Percentiles rank a stretch among this genome's conserved stretches.
Evolutionary conservation across 2,113 vertebrate genomes (phyloP).

Genomic region (Dendrocopos noguchii): DNA sequence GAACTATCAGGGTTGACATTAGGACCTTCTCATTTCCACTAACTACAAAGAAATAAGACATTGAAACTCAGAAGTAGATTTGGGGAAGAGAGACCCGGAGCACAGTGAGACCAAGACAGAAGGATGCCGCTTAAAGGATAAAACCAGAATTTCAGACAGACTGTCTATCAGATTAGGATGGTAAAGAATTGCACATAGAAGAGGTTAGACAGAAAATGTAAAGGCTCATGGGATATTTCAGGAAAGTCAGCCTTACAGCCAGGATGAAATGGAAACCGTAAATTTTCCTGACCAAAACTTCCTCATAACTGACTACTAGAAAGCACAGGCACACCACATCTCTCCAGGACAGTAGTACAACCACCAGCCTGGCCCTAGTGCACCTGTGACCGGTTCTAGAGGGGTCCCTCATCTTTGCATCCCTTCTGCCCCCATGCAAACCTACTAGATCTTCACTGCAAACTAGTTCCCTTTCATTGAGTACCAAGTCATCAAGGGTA

Average conservation of each 20-base stretch:
- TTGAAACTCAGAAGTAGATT: background rate
- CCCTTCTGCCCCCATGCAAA: background rate
- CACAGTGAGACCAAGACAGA: background rate
- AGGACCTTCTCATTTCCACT: slow-evolving; percentile 16
- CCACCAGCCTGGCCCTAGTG: rapidly evolving
- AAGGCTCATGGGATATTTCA: background rate
- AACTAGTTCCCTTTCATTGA: background rate
- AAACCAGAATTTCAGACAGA: background rate
- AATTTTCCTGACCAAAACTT: background rate
- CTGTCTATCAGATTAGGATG: background rate
- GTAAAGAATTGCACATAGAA: background rate
- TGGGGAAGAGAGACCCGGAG: background rate
- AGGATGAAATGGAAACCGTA: background rate
- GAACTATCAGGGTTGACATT: background rate
- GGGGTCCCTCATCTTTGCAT: background rate
- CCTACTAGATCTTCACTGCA: background rate
- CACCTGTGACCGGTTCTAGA: background rate
- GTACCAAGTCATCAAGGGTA: background rate
- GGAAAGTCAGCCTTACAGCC: background rate
- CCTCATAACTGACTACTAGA: background rate
- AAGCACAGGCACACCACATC: background rate
- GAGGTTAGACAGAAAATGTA: background rate
- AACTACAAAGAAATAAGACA: background rate
- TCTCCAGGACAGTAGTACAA: background rate
- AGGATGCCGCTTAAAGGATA: background rate